Evolutionary conservation across 2,113 vertebrate species (phyloP).

Genomic region (Entelurus aequoreus): DNA sequence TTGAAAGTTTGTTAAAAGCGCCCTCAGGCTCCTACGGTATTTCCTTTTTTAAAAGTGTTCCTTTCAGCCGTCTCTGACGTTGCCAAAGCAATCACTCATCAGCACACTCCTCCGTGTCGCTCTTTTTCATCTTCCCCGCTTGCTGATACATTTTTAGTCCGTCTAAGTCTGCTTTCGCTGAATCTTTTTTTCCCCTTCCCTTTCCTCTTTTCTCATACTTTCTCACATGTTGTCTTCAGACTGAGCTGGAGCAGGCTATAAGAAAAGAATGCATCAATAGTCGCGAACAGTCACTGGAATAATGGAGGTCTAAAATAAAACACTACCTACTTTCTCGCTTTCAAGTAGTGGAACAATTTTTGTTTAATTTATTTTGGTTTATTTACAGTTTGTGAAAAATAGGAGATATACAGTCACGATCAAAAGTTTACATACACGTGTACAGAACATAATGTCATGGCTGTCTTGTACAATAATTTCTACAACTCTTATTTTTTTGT

Average conservation of each 20-base stretch:
- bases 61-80: not conserved
- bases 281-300: not conserved
- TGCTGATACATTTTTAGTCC: not conserved
- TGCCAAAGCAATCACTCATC: not conserved
- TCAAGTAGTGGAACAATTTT: too few relatives aligned
- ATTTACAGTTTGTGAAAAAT: too few relatives aligned
- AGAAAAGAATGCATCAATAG: not conserved
- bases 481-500: too few relatives aligned
- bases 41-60: not conserved
- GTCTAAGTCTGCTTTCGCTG: not conserved
- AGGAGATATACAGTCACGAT: too few relatives aligned
- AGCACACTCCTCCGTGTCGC: not conserved
- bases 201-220: not conserved
- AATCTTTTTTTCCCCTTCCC: not conserved
- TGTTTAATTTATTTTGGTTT: too few relatives aligned
- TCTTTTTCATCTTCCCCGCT: not conserved
- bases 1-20: too few relatives aligned
- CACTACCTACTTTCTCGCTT: not conserved
- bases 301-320: not conserved
- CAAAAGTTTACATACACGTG: too few relatives aligned
- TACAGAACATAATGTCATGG: too few relatives aligned
- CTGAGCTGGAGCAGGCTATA: not conserved
- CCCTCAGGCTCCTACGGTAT: too few relatives aligned
- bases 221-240: not conserved
- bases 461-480: too few relatives aligned